phyloP scores from a whole-genome alignment of 2,797 vertebrate genomes.

The Heteromormyrus szaboi region DNA sequence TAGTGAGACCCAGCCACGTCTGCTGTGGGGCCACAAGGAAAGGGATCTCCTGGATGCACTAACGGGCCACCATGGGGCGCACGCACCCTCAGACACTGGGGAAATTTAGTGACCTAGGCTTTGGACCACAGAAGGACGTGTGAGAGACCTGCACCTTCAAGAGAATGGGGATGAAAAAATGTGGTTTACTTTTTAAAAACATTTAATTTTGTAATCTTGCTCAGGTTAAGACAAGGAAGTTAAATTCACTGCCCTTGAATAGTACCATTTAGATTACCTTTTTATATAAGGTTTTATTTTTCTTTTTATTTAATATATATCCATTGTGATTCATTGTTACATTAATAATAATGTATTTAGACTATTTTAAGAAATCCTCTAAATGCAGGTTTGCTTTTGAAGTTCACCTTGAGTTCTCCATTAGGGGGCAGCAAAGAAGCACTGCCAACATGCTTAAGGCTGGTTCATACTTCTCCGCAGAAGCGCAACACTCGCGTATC shows the following conservation, averaged over 20 bases:
- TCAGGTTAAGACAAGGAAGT: neutral
- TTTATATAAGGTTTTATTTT: neutral
- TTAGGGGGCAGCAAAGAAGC: neutral
- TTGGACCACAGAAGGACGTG: neutral
- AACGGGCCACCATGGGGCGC: neutral
- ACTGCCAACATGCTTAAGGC: neutral
- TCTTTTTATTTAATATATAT: neutral
- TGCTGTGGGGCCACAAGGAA: neutral
- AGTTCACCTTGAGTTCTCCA: neutral
- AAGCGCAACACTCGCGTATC: neutral
- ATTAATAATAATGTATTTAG: neutral
- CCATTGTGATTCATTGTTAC: neutral
- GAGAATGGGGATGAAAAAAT: neutral
- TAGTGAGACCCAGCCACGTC: neutral
- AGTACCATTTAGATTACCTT: neutral
- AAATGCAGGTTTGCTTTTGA: neutral
- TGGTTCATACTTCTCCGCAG: neutral
- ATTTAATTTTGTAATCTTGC: neutral
- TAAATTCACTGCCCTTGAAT: neutral
- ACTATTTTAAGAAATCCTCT: neutral
- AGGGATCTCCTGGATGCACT: neutral
- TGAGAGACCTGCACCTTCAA: neutral
- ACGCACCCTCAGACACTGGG: neutral
- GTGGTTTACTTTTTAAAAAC: neutral
- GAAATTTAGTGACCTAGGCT: neutral